Conservation (phyloP, 2,888 invertebrate genomes). For the Drosophila fungiperda region DNA sequence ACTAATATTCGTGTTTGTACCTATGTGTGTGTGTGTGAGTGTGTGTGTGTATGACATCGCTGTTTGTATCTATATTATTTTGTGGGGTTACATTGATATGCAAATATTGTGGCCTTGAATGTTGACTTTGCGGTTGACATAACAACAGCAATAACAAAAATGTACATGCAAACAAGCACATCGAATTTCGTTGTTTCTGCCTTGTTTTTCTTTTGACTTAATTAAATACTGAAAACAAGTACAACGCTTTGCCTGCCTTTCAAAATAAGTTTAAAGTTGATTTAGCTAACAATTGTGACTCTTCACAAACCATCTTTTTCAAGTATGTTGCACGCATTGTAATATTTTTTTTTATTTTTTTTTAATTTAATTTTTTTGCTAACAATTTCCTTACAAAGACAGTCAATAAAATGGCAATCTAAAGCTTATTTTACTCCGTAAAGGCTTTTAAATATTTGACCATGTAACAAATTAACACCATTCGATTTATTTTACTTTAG, state of each 20-base stretch:
- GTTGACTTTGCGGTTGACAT: slow-evolving; percentile 48
- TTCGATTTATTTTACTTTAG: no score
- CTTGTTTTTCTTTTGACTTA: neutral
- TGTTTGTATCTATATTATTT: neutral
- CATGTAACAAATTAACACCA: no score
- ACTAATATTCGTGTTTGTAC: slow-evolving; percentile 3
- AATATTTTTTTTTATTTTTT: neutral
- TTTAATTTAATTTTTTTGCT: neutral
- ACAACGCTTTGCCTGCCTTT: neutral
- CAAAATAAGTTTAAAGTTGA: neutral
- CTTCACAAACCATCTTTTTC: neutral
- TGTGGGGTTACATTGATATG: slow-evolving; percentile 61
- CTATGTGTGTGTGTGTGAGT: slow-evolving; percentile 1
- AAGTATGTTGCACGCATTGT: neutral
- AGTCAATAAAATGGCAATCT: neutral
- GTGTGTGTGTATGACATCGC: neutral
- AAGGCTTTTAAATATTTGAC: no score
- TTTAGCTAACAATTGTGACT: neutral
- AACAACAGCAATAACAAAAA: slow-evolving; percentile 7
- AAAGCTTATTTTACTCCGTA: neutral
- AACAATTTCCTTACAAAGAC: neutral
- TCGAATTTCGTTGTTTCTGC: neutral
- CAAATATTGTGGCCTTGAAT: slow-evolving; percentile 49
- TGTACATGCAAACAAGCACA: neutral
- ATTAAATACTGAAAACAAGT: neutral